Conservation (phyloP, 2,113 vertebrate species). For the Vidua chalybeata region DNA sequence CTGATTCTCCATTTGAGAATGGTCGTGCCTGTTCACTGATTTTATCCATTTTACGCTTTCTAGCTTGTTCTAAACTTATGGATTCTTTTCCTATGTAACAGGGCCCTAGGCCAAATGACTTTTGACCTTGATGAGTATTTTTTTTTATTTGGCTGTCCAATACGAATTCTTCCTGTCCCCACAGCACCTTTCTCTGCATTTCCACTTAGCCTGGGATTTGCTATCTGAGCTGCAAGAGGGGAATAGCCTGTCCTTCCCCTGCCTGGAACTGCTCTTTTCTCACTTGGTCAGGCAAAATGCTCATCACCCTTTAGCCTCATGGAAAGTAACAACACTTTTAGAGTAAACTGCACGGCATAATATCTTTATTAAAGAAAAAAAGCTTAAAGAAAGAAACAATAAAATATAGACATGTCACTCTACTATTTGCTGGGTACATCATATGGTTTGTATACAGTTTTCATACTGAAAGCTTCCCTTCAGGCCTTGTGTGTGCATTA, state of each 20-base stretch:
- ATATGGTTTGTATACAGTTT: not conserved
- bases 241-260: not conserved
- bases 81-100: not conserved
- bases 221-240: not conserved
- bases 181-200: not conserved
- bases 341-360: not conserved
- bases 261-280: not conserved
- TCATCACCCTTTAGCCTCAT: not conserved
- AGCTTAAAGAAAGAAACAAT: not conserved
- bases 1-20: not conserved
- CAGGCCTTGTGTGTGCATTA: not conserved
- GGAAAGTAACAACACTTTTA: not conserved
- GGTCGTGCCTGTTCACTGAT: fast-evolving
- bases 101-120: not conserved
- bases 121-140: not conserved
- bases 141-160: not conserved
- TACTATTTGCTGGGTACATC: not conserved
- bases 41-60: not conserved
- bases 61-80: not conserved
- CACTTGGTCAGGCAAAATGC: fast-evolving
- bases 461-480: not conserved
- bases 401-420: not conserved
- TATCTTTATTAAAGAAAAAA: too few species aligned
- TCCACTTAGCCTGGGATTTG: not conserved
- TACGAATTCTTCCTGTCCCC: not conserved